phyloP scores from a whole-genome alignment of 2,797 vertebrate genomes.

The Oryzias sinensis region DNA sequence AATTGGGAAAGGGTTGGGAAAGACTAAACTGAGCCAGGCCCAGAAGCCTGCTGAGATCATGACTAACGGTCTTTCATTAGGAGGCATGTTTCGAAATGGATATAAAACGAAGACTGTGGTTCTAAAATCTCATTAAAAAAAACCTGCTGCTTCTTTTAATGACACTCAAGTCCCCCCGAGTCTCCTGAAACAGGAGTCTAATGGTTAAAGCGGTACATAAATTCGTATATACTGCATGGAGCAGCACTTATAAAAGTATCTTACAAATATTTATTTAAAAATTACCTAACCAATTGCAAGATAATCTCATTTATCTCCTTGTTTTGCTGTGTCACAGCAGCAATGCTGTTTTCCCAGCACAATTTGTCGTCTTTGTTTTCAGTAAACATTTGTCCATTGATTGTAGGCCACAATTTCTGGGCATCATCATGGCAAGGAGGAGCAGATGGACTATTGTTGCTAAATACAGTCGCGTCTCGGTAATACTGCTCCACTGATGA shows the following conservation, averaged over 20 bases:
- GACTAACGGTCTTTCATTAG: background rate
- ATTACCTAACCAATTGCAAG: background rate
- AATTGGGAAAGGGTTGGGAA: too few species aligned
- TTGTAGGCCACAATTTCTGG: constrained; percentile 29
- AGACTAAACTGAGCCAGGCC: too few species aligned
- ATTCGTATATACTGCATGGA: background rate
- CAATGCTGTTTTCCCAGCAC: constrained; percentile 6
- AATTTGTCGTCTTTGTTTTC: constrained; percentile 25
- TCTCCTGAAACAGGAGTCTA: background rate
- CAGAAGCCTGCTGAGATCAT: too few species aligned
- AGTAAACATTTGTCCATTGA: constrained; percentile 41
- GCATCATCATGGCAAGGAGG: constrained; percentile 10
- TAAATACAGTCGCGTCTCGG: constrained; percentile 6
- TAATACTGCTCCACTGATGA: constrained; percentile 18
- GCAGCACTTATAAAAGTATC: background rate
- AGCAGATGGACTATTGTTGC: constrained; percentile 44
- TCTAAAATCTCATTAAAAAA: constrained; percentile 19
- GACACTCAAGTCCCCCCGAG: background rate
- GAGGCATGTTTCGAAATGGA: constrained; percentile 10
- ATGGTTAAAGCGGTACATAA: constrained; percentile 1
- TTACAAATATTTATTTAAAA: background rate
- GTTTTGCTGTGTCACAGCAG: constrained; percentile 11
- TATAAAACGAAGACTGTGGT: background rate
- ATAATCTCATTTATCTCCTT: constrained; percentile 1
- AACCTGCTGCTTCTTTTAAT: constrained; percentile 17